Conservation (phyloP, 1,140 invertebrate genomes). For the Dendroctonus valens region DNA sequence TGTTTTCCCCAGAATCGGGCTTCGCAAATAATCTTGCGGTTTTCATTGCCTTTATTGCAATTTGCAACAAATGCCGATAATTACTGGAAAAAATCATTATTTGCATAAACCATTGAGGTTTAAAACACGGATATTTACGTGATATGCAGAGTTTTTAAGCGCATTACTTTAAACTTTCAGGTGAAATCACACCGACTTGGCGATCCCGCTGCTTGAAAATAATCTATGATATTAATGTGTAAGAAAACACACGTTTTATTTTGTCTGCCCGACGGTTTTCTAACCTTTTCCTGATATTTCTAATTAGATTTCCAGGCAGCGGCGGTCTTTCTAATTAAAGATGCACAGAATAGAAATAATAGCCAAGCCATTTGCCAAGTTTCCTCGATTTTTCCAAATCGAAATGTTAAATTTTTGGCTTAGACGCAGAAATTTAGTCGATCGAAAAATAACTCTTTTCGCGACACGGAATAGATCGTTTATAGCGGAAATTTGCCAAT, state of each 20-base stretch:
- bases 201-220: too few relatives aligned
- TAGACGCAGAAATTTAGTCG: conserved; percentile 29
- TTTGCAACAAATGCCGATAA: too few relatives aligned
- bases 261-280: conserved; percentile 17
- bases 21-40: too few relatives aligned
- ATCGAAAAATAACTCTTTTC: conserved; percentile 30
- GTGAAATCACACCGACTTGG: too few relatives aligned
- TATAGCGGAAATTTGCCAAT: background rate
- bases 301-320: conserved; percentile 31
- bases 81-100: too few relatives aligned
- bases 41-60: too few relatives aligned
- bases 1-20: too few relatives aligned
- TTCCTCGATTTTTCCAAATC: conserved; percentile 33
- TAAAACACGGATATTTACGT: too few relatives aligned
- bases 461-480: conserved; percentile 21
- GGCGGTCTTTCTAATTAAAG: conserved; percentile 31
- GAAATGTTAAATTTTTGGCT: conserved; percentile 34
- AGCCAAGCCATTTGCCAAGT: conserved; percentile 30
- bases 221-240: too few relatives aligned
- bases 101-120: too few relatives aligned
- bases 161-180: too few relatives aligned
- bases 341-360: conserved; percentile 29
- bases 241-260: conserved; percentile 12
- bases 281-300: conserved; percentile 34
- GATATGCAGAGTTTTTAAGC: too few relatives aligned